Percentiles rank a stretch among this genome's conserved stretches.
These are phyloP conservation scores for Tychaedon coryphoeus DNA, from an alignment of 2,113 vertebrate genomes.

Conservation along the genomic window DNA sequence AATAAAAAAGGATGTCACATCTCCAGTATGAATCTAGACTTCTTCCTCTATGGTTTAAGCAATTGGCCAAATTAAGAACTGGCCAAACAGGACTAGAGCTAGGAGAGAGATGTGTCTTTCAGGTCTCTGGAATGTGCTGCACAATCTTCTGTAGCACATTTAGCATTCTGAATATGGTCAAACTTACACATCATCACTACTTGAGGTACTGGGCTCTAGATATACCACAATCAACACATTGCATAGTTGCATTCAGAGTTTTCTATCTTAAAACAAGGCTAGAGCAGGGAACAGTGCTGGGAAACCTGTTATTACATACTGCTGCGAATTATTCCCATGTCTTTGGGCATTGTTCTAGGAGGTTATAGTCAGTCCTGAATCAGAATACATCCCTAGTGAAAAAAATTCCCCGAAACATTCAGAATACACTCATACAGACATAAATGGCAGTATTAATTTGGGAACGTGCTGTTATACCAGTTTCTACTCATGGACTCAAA, in stretches of 20 bases:
- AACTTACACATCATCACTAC: not conserved
- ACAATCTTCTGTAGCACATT: not conserved
- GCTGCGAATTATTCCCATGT: not conserved
- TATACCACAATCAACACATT: rapidly evolving
- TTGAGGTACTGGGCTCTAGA: not conserved
- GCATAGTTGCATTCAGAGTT: too few species aligned
- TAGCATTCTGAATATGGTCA: not conserved
- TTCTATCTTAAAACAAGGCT: not conserved
- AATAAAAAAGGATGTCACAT: rapidly evolving
- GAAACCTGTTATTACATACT: not conserved
- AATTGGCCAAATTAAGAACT: not conserved
- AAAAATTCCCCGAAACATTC: not conserved
- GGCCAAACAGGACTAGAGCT: not conserved
- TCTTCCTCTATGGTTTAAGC: not conserved
- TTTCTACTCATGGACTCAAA: not conserved
- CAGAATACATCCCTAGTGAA: not conserved
- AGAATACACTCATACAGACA: not conserved
- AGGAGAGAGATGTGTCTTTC: not conserved
- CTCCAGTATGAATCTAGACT: not conserved
- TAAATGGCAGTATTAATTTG: not conserved
- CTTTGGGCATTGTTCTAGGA: not conserved
- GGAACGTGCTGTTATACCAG: rapidly evolving
- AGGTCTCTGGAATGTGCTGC: not conserved
- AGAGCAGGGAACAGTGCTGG: not conserved
- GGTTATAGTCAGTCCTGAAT: not conserved